Percentiles rank a stretch among this genome's conserved stretches.
Evolutionary conservation across 64 coral and sea anemone species (phyloP).

Genomic region (Porites lutea): DNA sequence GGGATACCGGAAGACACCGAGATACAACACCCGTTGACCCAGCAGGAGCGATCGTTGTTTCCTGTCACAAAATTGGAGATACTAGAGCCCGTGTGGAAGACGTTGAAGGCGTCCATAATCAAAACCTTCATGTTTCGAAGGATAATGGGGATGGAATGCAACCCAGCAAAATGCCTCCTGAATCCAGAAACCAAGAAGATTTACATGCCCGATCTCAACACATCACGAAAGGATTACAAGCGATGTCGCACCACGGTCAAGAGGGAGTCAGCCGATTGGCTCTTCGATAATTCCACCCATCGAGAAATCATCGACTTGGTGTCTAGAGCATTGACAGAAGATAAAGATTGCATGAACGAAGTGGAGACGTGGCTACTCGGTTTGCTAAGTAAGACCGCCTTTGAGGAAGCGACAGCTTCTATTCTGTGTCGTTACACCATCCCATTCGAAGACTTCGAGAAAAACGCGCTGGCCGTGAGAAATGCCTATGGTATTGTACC

Average conservation of each 20-base stretch:
- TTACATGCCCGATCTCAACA: background rate
- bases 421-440: background rate
- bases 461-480: background rate
- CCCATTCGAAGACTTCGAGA: background rate
- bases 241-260: background rate
- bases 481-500: background rate
- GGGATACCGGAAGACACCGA: background rate
- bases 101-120: background rate
- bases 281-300: background rate
- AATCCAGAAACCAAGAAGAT: background rate
- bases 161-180: background rate
- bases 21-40: background rate
- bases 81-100: background rate
- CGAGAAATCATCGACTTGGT: background rate
- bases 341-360: background rate
- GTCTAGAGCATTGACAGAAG: background rate
- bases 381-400: rapidly evolving
- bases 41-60: background rate
- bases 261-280: background rate
- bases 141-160: background rate
- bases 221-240: background rate
- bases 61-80: background rate
- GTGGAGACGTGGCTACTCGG: background rate
- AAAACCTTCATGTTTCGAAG: background rate
- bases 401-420: background rate